Base-by-base conservation (phyloP, 1,140 invertebrate species). In the Varroa destructor region DNA sequence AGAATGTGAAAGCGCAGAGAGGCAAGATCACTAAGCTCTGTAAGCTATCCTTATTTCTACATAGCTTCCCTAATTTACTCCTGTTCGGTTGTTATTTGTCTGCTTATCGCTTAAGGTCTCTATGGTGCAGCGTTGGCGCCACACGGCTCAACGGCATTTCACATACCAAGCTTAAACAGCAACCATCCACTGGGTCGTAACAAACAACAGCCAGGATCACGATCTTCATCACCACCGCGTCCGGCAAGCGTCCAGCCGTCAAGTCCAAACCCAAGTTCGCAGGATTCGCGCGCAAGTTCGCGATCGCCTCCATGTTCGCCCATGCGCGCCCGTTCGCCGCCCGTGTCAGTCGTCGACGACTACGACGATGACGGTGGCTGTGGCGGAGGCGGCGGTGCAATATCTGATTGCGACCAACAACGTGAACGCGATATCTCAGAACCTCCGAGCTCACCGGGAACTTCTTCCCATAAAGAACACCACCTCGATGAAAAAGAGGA, bases 71-170 rank as follows among this genome's bases (percentile, higher is more conserved):
- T 51, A 51, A 51, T 51, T 8, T 51, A 51, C 46, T 8, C 25
- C 25, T 25, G 25, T 25, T 25, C 25, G 25, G 25, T 51, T 51
- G 46, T 51, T 51, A 51, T 51, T 8, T 51, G 4, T 51, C 46
- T 51, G 46, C 8, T 51, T 51, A 8, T 8, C 46, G 46, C 46
- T 51, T 8, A 51, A 67, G 61, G 61, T 67, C 61, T 67, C 61
- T 67, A 67, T 46, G 61, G 61, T 67, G 61, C 61, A 40, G 36
- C 61, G 12, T 4, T 67, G 61, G 61, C 61, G 40, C 61, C 61
- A 1, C 61, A 67, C 61, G 61, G 61, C 46, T 67, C 61, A 46
- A 67, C 61, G 61, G 61, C 61, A 46, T 67, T 67, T 37, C 61
- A 67, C 61, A 67, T 67, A 67, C 61, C 61, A 37, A 37, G 61